Evolutionary conservation across 2,113 vertebrate genomes (phyloP).

Genomic region (Paedocypris sp.): DNA sequence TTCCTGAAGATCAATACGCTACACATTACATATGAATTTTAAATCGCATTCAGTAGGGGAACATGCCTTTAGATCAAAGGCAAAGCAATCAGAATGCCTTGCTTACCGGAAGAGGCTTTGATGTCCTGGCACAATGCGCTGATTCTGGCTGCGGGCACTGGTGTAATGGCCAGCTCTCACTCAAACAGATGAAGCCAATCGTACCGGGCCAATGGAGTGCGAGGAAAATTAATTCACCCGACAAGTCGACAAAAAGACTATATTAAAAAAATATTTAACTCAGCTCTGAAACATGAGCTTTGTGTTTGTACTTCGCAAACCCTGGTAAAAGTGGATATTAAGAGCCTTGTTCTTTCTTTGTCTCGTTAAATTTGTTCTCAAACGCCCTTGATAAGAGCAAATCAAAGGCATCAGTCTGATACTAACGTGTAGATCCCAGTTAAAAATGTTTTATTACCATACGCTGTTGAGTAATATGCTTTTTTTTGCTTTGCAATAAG

Average conservation of each 20-base stretch:
- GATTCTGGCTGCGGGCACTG: constrained; percentile 21
- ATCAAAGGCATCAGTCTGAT: background rate
- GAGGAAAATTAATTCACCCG: no score
- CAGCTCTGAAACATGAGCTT: no score
- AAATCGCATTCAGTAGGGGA: constrained; percentile 47
- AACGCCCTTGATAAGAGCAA: background rate
- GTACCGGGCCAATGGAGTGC: no score
- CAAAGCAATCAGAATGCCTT: constrained; percentile 52
- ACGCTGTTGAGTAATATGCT: background rate
- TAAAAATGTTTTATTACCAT: background rate
- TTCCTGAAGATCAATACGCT: constrained; percentile 44
- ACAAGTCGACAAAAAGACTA: no score
- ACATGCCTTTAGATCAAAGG: constrained; percentile 62
- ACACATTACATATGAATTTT: constrained; percentile 49
- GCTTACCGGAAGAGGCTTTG: constrained; percentile 58
- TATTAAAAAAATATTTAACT: no score
- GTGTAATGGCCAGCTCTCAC: constrained; percentile 1
- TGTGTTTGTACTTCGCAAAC: no score
- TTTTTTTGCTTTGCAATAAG: background rate
- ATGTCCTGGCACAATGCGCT: constrained; percentile 44
- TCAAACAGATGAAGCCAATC: background rate
- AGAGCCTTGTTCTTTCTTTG: background rate
- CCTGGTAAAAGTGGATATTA: no score
- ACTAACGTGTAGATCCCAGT: no score
- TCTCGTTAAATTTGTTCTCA: background rate